Base-by-base conservation (phyloP, 2,888 invertebrate species). In the Drosophila anceps region DNA sequence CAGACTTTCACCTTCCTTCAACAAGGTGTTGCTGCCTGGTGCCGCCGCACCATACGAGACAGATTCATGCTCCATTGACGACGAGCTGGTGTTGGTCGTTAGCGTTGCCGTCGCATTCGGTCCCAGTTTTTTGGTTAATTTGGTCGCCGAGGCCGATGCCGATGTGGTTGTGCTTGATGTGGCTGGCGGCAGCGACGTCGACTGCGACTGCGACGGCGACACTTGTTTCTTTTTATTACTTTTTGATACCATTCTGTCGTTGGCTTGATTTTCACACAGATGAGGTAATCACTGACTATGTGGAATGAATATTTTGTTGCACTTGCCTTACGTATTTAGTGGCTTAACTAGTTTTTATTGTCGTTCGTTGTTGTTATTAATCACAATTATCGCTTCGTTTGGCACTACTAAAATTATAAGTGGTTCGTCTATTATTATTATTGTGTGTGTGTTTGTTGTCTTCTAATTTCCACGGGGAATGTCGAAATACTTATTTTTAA, bases 181-280 rank as follows among this genome's bases (percentile, higher is more conserved):
- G 46, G 82, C 82, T 73, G 81, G 77, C 51, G 82, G 80, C 75
- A 43, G 63, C 57, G 65, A 29, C 33, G 54, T 12, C 48, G 46
- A 41, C 61, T 51, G 64, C 66, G 64, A 53, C 62, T 18, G n/a
- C 59, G 64, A 59, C 79, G 69, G 86, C 76, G 87, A 76, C 83
- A 84, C 85, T 84, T 82, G 83, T 86, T 90, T 91, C 81, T 91
- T 91, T 82, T 90, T 91, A 76, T 79, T 84, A 72, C 73, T 90
- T 83, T 91, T 92, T 77, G 92, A 92, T 79, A 92, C 92, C 92
- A 92, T 92, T 90, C 82, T 85, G 78, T 44, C 71, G 44, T 44
- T 73, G 44, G 69, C 43, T 54, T 51, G 33, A 57, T 78, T 67
- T 65, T 75, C 71, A 78, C 81, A 73, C 76, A 79, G 73, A 79